A percentile compares a stretch with the other conserved stretches of the same genome.
phyloP scores from a whole-genome alignment of 23 tunicate genomes.

The Ascidia mentula region DNA sequence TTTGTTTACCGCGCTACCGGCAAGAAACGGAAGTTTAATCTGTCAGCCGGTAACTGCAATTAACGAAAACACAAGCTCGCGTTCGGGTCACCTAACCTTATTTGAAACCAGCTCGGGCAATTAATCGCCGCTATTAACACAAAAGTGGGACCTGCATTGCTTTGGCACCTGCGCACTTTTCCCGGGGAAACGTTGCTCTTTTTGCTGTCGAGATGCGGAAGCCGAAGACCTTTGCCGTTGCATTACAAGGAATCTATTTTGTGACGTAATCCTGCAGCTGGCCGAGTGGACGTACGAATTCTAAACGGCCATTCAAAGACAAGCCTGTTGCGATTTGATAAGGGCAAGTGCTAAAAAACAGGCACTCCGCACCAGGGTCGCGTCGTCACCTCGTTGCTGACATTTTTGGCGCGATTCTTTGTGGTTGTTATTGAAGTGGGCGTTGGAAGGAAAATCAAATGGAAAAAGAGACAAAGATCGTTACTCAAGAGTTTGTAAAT shows the following conservation, averaged over 20 bases:
- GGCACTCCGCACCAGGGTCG: background rate
- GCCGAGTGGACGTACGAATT: background rate
- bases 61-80: background rate
- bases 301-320: conserved; percentile 2
- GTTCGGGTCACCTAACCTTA: background rate
- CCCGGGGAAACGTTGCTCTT: conserved; percentile 1
- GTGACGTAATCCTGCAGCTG: background rate
- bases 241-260: background rate
- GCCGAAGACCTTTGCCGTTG: background rate
- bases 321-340: background rate
- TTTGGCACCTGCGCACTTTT: too few species aligned
- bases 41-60: background rate
- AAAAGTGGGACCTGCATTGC: too few species aligned
- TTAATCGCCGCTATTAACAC: too few species aligned
- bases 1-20: background rate
- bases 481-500: too few species aligned
- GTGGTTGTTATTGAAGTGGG: too few species aligned
- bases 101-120: too few species aligned
- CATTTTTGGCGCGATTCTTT: too few species aligned
- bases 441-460: too few species aligned
- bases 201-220: background rate
- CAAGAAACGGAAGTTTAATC: background rate
- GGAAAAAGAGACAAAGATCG: too few species aligned
- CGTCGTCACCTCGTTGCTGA: too few species aligned
- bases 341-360: background rate